Evolutionary conservation across 2,113 vertebrate species (phyloP), one percentile per base, ranked within the genome.

Genomic region (Tamias sibiricus): DNA sequence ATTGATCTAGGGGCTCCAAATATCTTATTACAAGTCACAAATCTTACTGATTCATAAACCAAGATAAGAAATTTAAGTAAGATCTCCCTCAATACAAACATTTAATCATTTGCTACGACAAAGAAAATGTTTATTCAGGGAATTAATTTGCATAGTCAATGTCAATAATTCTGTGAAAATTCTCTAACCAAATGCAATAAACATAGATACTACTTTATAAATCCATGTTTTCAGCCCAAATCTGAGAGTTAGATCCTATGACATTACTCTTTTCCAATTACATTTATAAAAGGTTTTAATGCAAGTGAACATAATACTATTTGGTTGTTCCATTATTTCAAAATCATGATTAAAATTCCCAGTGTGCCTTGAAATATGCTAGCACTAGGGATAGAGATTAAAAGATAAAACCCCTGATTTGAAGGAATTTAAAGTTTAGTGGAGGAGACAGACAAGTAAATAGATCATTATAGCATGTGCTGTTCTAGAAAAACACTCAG

Each of bases 391-490:
- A 37, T 44, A 96, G 59, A 84, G 30, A 90, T 68, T 11, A 75
- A 91, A 94, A 85, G 19, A 71, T 77, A 79, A 2, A 64, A 83
- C 6, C 24, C 26, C 32, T 89, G 89, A 76, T 76, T 72, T 93
- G 79, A 96, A 96, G 79, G 49, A 92, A 87, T 89, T 91, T 87
- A 83, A 96, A 91, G 5, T 96, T 95, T 84, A 95, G 57, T 49
- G 83, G 69, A 77, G 49, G 69, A 89, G 69, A 91, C 71, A 95
- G 88, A 81, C 20, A 91, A 90, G 49, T 81, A 89, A 95, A 93
- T 42, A 92, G 77, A 64, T 52, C 28, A 52, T 91, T 91, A 59
- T 2, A 57, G 66, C 47, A 47, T 47, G 11, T 47, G 62, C 40
- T 94, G 4, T 94, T 83, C 24, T 71, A 91, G 52, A 80, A 88